Conservation (phyloP, 2,113 vertebrate genomes). For the Eulacestoma nigropectus region DNA sequence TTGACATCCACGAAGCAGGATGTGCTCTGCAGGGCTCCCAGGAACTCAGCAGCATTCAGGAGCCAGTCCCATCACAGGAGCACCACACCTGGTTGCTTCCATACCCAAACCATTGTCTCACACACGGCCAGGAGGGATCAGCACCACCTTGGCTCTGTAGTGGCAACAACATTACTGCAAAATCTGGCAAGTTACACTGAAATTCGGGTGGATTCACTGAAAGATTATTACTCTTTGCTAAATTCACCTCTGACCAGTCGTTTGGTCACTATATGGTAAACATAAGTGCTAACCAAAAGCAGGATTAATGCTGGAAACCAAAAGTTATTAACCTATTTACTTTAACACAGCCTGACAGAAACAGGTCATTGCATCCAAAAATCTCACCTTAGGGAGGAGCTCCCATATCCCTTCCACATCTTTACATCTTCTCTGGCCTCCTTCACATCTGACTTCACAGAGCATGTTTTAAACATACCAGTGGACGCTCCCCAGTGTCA, state of each 20-base stretch:
- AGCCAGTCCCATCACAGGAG: background rate
- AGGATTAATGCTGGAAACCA: background rate
- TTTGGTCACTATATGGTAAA: background rate
- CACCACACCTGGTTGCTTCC: rapidly evolving
- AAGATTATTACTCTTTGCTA: background rate
- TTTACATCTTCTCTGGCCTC: background rate
- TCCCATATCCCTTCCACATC: background rate
- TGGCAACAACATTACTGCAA: background rate
- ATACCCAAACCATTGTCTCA: background rate
- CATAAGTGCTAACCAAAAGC: background rate
- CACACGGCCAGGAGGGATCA: background rate
- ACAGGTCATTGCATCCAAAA: background rate
- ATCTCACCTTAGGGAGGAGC: background rate
- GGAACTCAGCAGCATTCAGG: background rate
- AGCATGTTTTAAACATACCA: background rate
- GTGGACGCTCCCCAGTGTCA: background rate
- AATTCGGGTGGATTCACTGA: background rate
- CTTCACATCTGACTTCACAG: background rate
- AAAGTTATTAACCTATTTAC: background rate
- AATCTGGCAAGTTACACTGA: background rate
- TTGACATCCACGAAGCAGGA: background rate
- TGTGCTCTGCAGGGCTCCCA: background rate
- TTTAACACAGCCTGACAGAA: constrained; percentile 9
- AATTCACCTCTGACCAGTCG: background rate
- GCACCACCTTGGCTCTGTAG: background rate